Evolutionary conservation across 2,113 vertebrate species (phyloP).

Genomic region (Zapornia atra): DNA sequence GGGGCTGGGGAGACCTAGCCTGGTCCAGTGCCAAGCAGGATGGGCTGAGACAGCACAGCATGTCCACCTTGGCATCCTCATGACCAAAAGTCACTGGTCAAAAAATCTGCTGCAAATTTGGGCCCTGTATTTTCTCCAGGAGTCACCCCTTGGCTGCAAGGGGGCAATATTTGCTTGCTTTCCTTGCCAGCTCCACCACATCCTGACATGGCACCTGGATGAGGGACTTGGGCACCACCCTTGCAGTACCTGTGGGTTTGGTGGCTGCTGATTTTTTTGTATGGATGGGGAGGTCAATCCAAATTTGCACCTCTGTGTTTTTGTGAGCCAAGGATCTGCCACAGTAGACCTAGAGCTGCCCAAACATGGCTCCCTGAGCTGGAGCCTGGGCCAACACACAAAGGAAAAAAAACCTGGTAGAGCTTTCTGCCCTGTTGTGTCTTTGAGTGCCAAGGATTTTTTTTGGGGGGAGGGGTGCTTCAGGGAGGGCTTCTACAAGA

Average conservation of each 20-base stretch:
- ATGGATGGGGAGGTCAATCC: neutral
- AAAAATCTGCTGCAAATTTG: neutral
- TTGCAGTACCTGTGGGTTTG: neutral
- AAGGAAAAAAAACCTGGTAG: neutral
- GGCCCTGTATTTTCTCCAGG: neutral
- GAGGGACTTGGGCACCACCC: neutral
- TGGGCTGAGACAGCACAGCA: neutral
- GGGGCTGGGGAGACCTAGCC: neutral
- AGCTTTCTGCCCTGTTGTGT: too few species aligned
- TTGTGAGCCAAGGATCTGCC: neutral
- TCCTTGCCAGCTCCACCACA: neutral
- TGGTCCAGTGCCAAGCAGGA: neutral
- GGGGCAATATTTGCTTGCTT: neutral
- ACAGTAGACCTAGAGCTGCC: neutral
- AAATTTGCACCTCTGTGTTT: neutral
- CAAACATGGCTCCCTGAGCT: neutral
- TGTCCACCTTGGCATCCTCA: fast-evolving
- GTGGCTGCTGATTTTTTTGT: neutral
- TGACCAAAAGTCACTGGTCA: neutral
- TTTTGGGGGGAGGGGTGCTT: too few species aligned
- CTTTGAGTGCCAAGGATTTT: too few species aligned
- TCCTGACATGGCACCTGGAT: neutral
- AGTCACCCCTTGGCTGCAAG: neutral
- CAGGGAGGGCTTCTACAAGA: too few species aligned
- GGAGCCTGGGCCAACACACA: neutral